Percentiles rank a stretch among this genome's conserved stretches.
Conservation (phyloP, 2,113 vertebrate species). For the Albula goreensis region DNA sequence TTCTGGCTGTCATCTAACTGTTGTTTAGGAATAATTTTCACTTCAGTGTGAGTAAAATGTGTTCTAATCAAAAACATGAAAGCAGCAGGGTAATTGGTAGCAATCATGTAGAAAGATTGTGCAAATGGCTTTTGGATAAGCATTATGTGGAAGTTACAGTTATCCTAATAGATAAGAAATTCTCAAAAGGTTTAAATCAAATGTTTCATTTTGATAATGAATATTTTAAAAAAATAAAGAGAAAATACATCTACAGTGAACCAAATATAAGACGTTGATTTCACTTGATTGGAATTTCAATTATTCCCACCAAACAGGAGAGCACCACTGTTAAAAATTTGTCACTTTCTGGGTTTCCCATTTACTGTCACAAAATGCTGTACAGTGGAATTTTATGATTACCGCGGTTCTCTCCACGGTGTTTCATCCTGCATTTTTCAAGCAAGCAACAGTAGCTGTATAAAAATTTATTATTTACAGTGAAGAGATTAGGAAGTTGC, state of each 20-base stretch:
- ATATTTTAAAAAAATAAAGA: neutral
- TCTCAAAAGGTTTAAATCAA: neutral
- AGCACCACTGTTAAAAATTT: neutral
- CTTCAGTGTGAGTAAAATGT: conserved; percentile 1
- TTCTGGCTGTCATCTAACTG: neutral
- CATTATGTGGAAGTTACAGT: conserved; percentile 14
- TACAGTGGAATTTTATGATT: neutral
- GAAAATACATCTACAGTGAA: neutral
- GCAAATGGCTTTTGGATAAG: conserved; percentile 18
- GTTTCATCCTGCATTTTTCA: neutral
- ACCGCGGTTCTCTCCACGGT: neutral
- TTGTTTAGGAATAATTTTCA: neutral
- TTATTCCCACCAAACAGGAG: conserved; percentile 28
- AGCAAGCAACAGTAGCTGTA: neutral
- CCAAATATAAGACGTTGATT: conserved; percentile 32
- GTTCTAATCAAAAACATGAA: conserved; percentile 21
- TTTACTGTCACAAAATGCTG: conserved; percentile 7
- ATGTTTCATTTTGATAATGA: conserved; percentile 1
- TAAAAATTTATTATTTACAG: neutral
- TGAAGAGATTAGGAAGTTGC: neutral
- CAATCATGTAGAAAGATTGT: conserved; percentile 30
- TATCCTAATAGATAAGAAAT: neutral
- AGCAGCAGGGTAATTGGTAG: conserved; percentile 29
- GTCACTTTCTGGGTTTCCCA: neutral
- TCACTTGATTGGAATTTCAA: conserved; percentile 32